phyloP scores from a whole-genome alignment of 2,113 vertebrate species.

The Macheiramphus alcinus region DNA sequence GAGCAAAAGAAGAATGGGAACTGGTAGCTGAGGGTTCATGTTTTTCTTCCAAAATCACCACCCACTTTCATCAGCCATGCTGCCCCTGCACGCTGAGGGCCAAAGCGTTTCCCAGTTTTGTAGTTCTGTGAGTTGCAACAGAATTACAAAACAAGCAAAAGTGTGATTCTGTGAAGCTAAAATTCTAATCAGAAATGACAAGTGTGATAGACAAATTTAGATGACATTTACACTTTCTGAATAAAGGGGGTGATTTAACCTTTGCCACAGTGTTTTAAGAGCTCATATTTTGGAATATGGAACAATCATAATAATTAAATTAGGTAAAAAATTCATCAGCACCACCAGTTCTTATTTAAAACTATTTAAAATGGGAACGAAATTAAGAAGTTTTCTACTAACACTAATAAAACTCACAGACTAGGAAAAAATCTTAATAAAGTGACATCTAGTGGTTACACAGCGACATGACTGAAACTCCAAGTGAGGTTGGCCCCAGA shows the following conservation, averaged over 20 bases:
- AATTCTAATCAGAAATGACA: neutral
- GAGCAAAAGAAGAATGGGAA: neutral
- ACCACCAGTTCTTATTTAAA: neutral
- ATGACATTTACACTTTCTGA: neutral
- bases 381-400: neutral
- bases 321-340: neutral
- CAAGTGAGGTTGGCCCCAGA: no score
- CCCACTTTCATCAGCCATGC: accelerated
- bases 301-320: neutral
- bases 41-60: neutral
- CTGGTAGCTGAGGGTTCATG: neutral
- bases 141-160: neutral
- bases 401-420: neutral
- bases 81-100: accelerated
- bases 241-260: neutral
- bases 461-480: neutral
- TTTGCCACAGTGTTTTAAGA: neutral
- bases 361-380: neutral
- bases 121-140: accelerated
- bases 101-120: neutral
- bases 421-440: neutral
- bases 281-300: neutral
- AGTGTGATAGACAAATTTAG: neutral
- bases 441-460: conserved; percentile 11
- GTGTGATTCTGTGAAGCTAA: neutral